A percentile compares a stretch with the other conserved stretches of the same genome.
These are phyloP conservation scores for Pachyramphus minor DNA, from an alignment of 2,113 vertebrate genomes.

Conservation along the genomic window DNA sequence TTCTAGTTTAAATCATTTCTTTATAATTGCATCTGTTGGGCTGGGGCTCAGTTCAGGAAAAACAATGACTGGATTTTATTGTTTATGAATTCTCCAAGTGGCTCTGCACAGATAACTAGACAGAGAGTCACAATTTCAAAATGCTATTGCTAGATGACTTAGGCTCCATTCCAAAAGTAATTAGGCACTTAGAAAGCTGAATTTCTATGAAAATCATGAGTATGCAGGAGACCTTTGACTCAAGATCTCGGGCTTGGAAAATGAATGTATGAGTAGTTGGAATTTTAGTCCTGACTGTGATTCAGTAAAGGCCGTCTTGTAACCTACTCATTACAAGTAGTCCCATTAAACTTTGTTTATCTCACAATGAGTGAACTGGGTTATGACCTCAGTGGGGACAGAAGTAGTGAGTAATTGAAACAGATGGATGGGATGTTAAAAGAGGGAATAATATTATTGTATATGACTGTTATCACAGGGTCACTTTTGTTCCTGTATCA, in stretches of 20 bases:
- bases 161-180: conserved; percentile 19
- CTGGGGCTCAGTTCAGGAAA: conserved; percentile 29
- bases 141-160: conserved; percentile 2
- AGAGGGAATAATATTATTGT: background rate
- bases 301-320: background rate
- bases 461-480: background rate
- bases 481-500: background rate
- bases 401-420: conserved; percentile 8
- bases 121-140: background rate
- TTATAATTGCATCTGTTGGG: conserved; percentile 8
- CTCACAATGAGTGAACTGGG: background rate
- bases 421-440: background rate
- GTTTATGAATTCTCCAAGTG: background rate
- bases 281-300: background rate
- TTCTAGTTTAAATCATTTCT: conserved; percentile 39
- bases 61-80: conserved; percentile 21
- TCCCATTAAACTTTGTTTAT: conserved; percentile 24
- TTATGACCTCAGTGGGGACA: conserved; percentile 1
- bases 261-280: background rate
- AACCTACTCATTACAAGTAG: background rate
- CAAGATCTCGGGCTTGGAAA: background rate
- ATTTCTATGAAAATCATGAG: background rate
- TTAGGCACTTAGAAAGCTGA: background rate
- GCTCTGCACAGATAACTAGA: conserved; percentile 21
- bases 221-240: background rate